A percentile compares a stretch with the other conserved stretches of the same genome.
These are phyloP conservation scores for Abscondita cerata DNA, from an alignment of 2,888 invertebrate species.

Conservation along the genomic window DNA sequence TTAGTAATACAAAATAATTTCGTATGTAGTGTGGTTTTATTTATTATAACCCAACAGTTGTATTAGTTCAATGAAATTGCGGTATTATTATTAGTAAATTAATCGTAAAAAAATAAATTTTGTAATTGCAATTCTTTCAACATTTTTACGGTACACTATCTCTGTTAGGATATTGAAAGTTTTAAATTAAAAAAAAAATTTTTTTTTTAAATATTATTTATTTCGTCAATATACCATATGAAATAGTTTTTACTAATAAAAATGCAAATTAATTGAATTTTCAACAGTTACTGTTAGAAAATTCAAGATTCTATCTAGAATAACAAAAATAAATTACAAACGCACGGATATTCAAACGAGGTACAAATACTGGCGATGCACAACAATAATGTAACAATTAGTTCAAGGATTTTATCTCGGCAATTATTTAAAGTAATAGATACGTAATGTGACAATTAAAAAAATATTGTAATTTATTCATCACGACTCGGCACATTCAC, in stretches of 20 bases:
- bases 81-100: background rate
- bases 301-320: too few relatives aligned
- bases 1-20: background rate
- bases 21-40: background rate
- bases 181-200: too few relatives aligned
- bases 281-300: too few relatives aligned
- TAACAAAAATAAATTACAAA: too few relatives aligned
- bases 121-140: too few relatives aligned
- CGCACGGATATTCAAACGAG: too few relatives aligned
- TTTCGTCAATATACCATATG: too few relatives aligned
- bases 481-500: background rate
- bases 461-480: background rate
- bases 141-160: too few relatives aligned
- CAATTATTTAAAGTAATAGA: constrained; percentile 1
- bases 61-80: background rate
- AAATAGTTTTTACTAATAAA: too few relatives aligned
- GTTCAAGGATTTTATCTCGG: constrained; percentile 10
- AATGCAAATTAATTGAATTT: too few relatives aligned
- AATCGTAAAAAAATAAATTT: background rate
- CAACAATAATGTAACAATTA: constrained; percentile 2
- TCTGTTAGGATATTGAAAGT: too few relatives aligned
- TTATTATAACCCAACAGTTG: background rate
- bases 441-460: background rate
- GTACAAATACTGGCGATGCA: background rate
- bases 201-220: too few relatives aligned